A percentile compares a stretch with the other conserved stretches of the same genome.
These are phyloP conservation scores for Tachuris rubrigastra DNA, from an alignment of 2,113 vertebrate species.

Conservation along the genomic window DNA sequence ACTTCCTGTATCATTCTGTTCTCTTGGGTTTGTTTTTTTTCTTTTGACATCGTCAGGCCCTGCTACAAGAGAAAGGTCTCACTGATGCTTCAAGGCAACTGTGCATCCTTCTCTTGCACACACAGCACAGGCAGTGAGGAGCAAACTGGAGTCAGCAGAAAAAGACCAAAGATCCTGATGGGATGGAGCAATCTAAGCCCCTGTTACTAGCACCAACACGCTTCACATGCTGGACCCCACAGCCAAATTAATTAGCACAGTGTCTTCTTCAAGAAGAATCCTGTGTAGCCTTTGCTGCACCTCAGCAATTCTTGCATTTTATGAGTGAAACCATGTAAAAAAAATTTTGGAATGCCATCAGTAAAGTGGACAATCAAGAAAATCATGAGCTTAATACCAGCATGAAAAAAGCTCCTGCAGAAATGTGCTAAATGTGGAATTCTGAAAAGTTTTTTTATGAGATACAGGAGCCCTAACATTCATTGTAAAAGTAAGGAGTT, in stretches of 20 bases:
- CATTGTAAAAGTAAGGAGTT: neutral
- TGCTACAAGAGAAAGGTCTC: neutral
- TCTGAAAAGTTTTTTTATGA: neutral
- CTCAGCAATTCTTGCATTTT: neutral
- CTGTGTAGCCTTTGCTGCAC: neutral
- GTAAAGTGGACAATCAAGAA: neutral
- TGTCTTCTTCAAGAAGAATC: neutral
- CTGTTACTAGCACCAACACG: neutral
- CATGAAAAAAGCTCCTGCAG: neutral
- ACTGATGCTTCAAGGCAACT: neutral
- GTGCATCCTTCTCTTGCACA: neutral
- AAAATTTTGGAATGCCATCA: neutral
- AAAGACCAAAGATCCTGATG: neutral
- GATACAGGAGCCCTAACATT: accelerated
- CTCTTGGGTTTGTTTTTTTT: neutral
- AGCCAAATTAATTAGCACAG: neutral
- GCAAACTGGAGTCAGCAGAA: neutral
- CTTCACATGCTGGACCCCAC: neutral
- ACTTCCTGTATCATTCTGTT: neutral
- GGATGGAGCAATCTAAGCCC: neutral
- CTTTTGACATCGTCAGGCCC: neutral
- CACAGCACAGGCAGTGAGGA: neutral
- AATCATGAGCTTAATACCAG: neutral
- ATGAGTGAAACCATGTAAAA: neutral
- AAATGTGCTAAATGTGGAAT: neutral